phyloP scores from a whole-genome alignment of 2,888 invertebrate species.

The Rhamphomyia laevipes region DNA sequence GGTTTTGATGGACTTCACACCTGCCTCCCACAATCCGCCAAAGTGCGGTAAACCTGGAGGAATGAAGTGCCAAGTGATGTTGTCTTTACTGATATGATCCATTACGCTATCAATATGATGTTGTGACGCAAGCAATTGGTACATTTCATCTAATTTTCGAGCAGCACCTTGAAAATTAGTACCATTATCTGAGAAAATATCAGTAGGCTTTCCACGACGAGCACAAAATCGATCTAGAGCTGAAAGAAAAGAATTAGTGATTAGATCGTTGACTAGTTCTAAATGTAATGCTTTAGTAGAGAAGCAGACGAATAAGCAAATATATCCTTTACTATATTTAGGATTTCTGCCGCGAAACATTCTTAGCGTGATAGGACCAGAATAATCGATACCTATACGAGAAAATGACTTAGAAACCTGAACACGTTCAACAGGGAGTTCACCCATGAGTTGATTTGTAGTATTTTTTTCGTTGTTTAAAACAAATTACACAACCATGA shows the following conservation, averaged over 20 bases:
- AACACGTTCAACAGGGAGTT: conserved; percentile 1
- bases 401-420: background rate
- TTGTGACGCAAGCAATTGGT: background rate
- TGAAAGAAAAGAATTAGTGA: background rate
- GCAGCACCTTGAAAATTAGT: background rate
- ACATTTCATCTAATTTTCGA: background rate
- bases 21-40: background rate
- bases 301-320: background rate
- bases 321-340: background rate
- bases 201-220: conserved; percentile 1
- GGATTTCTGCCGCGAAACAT: no score
- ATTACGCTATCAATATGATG: background rate
- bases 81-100: background rate
- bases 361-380: conserved; percentile 11
- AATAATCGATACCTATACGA: conserved; percentile 3
- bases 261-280: background rate
- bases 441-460: conserved; percentile 1
- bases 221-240: background rate
- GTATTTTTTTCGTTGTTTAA: background rate
- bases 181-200: background rate
- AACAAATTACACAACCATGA: conserved; percentile 1
- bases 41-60: background rate
- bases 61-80: background rate
- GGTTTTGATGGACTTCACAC: background rate
- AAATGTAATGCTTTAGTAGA: background rate